Percentiles rank a stretch among this genome's conserved stretches.
phyloP scores from a whole-genome alignment of 2,888 invertebrate genomes.

The Apotomis turbidana region DNA sequence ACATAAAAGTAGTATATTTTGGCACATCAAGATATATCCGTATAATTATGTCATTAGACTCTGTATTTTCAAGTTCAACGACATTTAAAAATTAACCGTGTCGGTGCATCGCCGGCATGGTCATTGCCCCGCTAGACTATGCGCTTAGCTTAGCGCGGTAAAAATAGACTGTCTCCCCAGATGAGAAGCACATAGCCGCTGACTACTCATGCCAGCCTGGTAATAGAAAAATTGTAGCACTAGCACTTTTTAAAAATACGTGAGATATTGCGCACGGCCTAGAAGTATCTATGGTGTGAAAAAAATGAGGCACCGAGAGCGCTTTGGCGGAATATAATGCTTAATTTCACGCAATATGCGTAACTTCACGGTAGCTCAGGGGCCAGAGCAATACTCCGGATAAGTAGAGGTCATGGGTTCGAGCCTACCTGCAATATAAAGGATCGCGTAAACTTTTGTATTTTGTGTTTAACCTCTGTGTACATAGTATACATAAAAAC shows the following conservation, averaged over 20 bases:
- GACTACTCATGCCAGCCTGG: constrained; percentile 20
- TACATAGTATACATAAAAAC: no score
- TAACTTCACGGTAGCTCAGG: no score
- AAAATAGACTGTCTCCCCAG: constrained; percentile 68
- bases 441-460: no score
- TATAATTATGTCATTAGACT: background rate
- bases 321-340: no score
- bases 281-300: no score
- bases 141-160: constrained; percentile 51
- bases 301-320: no score
- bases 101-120: constrained; percentile 63
- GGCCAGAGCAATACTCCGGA: no score
- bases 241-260: background rate
- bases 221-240: background rate
- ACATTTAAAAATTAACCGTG: constrained; percentile 67
- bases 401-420: no score
- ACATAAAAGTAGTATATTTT: background rate
- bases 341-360: no score
- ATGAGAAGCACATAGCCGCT: constrained; percentile 46
- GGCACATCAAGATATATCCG: background rate
- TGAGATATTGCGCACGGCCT: no score
- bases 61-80: constrained; percentile 50
- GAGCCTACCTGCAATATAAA: no score
- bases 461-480: no score
- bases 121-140: constrained; percentile 61